phyloP scores from a whole-genome alignment of 2,113 vertebrate genomes.

The Oxyura jamaicensis region DNA sequence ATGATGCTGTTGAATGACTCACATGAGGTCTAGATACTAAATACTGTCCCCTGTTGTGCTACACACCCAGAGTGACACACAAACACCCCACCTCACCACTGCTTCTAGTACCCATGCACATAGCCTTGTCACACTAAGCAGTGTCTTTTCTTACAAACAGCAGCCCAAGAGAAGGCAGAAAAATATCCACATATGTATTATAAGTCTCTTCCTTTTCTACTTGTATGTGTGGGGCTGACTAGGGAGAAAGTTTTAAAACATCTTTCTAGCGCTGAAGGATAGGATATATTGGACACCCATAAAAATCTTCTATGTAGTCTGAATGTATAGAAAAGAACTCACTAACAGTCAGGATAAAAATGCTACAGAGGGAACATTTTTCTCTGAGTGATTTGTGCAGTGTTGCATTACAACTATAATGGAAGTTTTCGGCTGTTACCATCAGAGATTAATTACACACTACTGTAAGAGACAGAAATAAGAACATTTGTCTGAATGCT shows the following conservation, averaged over 20 bases:
- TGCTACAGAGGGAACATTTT: not conserved
- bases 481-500: not conserved
- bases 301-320: not conserved
- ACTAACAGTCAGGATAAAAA: not conserved
- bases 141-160: not conserved
- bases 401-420: not conserved
- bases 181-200: no score
- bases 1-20: not conserved
- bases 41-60: not conserved
- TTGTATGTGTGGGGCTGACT: not conserved
- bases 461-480: not conserved
- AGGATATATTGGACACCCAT: rapidly evolving
- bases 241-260: rapidly evolving
- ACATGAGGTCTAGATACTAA: not conserved
- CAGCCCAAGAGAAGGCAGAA: not conserved
- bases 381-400: not conserved
- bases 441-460: not conserved
- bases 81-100: no score
- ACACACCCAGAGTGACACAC: not conserved
- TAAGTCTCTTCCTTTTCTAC: not conserved
- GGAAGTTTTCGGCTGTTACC: not conserved
- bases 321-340: not conserved
- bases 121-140: not conserved
- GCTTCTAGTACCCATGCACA: not conserved
- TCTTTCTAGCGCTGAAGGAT: not conserved